Conservation (phyloP, 2,797 vertebrate species). For the Sebastes dallii region DNA sequence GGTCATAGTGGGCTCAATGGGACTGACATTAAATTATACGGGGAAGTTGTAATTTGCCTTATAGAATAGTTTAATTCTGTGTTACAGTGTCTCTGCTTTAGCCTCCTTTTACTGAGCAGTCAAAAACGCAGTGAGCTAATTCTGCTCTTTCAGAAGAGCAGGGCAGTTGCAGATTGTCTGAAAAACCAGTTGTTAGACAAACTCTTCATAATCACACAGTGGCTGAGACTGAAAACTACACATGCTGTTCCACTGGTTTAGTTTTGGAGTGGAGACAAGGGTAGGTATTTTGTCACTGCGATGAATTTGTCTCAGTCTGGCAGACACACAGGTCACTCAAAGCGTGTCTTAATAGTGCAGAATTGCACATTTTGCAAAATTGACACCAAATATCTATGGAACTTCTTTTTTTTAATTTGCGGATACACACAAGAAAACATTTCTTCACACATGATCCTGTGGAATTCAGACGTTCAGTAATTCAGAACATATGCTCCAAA, state of each 20-base stretch:
- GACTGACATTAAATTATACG: constrained; percentile 20
- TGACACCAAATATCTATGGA: not conserved
- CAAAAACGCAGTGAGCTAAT: not conserved
- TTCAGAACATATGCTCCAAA: not conserved
- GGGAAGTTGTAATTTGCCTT: constrained; percentile 19
- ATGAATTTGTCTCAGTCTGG: not conserved
- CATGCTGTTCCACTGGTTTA: not conserved
- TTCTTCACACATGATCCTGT: not conserved
- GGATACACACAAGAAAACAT: not conserved
- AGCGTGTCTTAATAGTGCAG: not conserved
- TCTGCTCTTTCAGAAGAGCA: not conserved
- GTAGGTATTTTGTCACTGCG: not conserved
- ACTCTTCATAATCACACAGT: not conserved
- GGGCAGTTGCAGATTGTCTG: constrained; percentile 1
- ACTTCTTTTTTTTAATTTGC: not conserved
- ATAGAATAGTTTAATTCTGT: not conserved
- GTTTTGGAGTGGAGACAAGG: not conserved
- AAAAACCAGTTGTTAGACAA: not conserved
- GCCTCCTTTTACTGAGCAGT: not conserved
- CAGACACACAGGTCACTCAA: not conserved
- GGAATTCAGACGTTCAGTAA: not conserved
- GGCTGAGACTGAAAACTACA: not conserved
- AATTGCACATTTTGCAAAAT: not conserved
- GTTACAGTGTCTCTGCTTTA: not conserved
- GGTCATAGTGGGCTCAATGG: constrained; percentile 30